These are phyloP conservation scores for Lates japonicus DNA, from an alignment of 2,797 vertebrate species.

Conservation along the genomic window DNA sequence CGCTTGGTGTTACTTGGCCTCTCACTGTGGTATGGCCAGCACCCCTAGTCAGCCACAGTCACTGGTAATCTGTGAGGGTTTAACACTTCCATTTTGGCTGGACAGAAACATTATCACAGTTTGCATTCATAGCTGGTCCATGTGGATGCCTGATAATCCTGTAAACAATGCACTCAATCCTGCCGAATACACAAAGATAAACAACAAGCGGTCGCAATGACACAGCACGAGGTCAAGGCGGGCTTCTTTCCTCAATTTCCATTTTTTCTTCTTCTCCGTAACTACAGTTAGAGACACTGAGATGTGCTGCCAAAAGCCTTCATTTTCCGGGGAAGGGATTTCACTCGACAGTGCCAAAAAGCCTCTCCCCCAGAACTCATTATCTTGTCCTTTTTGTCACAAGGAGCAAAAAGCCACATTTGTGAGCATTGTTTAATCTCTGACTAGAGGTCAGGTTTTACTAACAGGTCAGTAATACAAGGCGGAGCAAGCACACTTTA, in stretches of 20 bases:
- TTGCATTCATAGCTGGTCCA: slow-evolving; percentile 61
- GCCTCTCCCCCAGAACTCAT: slow-evolving; percentile 62
- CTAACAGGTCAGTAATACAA: slow-evolving; percentile 60
- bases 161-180: slow-evolving; percentile 66
- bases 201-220: slow-evolving; percentile 65
- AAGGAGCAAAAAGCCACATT: slow-evolving; percentile 55
- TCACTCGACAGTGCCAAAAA: slow-evolving; percentile 54
- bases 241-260: slow-evolving; percentile 50
- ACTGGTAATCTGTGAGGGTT: slow-evolving; percentile 65
- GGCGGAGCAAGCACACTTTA: slow-evolving; percentile 15
- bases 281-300: slow-evolving; percentile 47
- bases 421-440: slow-evolving; percentile 58
- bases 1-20: slow-evolving; percentile 23
- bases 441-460: slow-evolving; percentile 55
- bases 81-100: slow-evolving; percentile 65
- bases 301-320: slow-evolving; percentile 61
- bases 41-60: slow-evolving; percentile 43
- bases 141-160: slow-evolving; percentile 70
- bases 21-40: slow-evolving; percentile 33
- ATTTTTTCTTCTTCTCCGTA: slow-evolving; percentile 24
- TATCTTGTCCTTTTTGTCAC: slow-evolving; percentile 68
- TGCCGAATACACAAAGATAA: slow-evolving; percentile 67
- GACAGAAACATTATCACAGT: slow-evolving; percentile 64
- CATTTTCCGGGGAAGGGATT: slow-evolving; percentile 59
- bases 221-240: slow-evolving; percentile 68